Conservation (phyloP, 1,140 invertebrate genomes). For the Triops longicaudatus region DNA sequence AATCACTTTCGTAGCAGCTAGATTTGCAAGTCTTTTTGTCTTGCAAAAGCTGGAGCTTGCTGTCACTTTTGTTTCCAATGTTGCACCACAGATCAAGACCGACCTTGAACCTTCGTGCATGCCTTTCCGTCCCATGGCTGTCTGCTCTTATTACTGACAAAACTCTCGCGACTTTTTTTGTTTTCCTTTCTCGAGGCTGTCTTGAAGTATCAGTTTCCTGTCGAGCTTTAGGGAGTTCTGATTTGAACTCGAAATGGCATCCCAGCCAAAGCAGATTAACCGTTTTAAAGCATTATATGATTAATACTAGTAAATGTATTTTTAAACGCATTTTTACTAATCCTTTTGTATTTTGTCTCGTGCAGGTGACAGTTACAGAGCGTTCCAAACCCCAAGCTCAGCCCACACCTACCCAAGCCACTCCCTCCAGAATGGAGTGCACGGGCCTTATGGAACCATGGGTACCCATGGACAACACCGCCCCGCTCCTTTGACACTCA, state of each 20-base stretch:
- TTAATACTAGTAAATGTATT: background rate
- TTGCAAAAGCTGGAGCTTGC: background rate
- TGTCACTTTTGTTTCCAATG: background rate
- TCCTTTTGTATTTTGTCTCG: background rate
- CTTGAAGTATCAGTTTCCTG: background rate
- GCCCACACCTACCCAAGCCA: background rate
- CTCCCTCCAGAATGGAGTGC: background rate
- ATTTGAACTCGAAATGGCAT: too few relatives aligned
- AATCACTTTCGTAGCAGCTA: too few relatives aligned
- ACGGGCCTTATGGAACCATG: background rate
- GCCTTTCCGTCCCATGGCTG: background rate
- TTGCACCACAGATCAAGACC: background rate
- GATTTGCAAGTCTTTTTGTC: background rate
- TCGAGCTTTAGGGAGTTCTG: background rate
- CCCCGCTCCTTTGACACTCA: background rate
- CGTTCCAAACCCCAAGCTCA: background rate
- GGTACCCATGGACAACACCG: background rate
- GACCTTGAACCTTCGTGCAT: background rate
- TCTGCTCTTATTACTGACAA: background rate
- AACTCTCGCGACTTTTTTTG: background rate
- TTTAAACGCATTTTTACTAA: background rate
- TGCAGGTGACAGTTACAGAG: conserved; percentile 3
- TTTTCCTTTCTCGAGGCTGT: background rate
- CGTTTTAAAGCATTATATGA: background rate
- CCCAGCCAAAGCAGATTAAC: too few relatives aligned